phyloP scores from a whole-genome alignment of 2,797 vertebrate species.

The Chaenodraco wilsoni region DNA sequence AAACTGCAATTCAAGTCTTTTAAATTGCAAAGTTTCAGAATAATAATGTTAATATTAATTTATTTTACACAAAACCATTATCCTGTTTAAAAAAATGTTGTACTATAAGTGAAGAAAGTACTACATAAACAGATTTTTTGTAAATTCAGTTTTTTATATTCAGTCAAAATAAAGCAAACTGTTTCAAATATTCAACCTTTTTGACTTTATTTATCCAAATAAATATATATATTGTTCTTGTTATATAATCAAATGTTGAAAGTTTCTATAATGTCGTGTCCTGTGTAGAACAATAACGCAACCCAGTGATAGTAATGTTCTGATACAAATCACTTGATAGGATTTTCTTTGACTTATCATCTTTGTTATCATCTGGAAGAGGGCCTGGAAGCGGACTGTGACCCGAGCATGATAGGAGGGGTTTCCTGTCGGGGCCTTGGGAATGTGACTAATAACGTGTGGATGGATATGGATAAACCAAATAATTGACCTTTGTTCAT shows the following conservation, averaged over 20 bases:
- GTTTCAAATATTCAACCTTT: not conserved
- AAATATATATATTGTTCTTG: not conserved
- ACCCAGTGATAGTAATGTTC: not conserved
- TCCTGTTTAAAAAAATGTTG: not conserved
- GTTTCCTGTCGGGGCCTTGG: constrained; percentile 2
- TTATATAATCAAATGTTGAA: not conserved
- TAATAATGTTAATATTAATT: not conserved
- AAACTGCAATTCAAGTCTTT: not conserved
- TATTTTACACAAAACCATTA: not conserved
- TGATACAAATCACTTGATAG: not conserved
- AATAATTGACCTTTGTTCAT: constrained; percentile 10
- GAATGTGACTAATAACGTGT: constrained; percentile 18
- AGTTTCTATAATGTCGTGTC: not conserved
- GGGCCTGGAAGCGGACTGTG: constrained; percentile 61
- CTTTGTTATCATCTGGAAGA: constrained; percentile 45
- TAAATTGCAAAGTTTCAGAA: not conserved
- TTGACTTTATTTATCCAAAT: not conserved
- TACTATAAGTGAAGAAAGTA: not conserved
- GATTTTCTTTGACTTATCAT: constrained; percentile 34
- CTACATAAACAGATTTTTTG: not conserved
- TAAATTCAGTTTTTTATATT: not conserved
- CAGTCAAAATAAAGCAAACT: not conserved
- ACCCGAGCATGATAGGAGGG: constrained; percentile 39
- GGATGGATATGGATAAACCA: not conserved
- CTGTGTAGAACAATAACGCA: not conserved